Conservation (phyloP, 2,888 invertebrate genomes). For the Ctenicera cuprea region DNA sequence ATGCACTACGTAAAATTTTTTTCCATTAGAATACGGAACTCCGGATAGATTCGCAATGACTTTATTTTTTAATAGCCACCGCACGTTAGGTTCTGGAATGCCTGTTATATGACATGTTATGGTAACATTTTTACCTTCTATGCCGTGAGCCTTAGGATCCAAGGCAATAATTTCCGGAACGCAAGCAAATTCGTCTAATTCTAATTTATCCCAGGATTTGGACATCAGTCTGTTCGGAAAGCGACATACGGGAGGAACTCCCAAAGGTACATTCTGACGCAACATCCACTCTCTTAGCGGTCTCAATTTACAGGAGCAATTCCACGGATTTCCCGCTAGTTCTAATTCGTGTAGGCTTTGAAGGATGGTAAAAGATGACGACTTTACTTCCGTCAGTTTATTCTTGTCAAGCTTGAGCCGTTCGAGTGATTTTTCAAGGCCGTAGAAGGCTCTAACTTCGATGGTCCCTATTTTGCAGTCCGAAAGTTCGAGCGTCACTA, state of each 20-base stretch:
- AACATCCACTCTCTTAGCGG: constrained; percentile 88
- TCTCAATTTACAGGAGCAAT: constrained; percentile 85
- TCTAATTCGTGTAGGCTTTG: constrained; percentile 84
- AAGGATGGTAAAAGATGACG: constrained; percentile 81
- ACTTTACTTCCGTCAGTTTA: constrained; percentile 79
- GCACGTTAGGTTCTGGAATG: constrained; percentile 82
- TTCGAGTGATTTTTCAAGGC: constrained; percentile 83
- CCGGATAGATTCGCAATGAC: constrained; percentile 80
- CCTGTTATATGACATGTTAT: constrained; percentile 83
- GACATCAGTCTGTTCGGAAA: constrained; percentile 79
- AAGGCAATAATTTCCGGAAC: constrained; percentile 81
- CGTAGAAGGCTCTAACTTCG: constrained; percentile 82
- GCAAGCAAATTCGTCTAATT: constrained; percentile 88
- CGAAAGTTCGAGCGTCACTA: constrained; percentile 84
- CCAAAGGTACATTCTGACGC: constrained; percentile 84
- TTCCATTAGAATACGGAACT: constrained; percentile 72
- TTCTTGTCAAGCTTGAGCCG: constrained; percentile 88
- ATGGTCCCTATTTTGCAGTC: constrained; percentile 82
- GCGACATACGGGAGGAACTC: constrained; percentile 82
- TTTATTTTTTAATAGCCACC: constrained; percentile 83
- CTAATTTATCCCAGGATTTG: constrained; percentile 84
- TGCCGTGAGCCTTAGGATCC: constrained; percentile 77
- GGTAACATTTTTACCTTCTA: constrained; percentile 84
- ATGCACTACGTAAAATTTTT: constrained; percentile 80
- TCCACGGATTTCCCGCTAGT: constrained; percentile 88